Evolutionary conservation across 1,140 invertebrate genomes (phyloP).

Genomic region (Trinorchestia longiramus): DNA sequence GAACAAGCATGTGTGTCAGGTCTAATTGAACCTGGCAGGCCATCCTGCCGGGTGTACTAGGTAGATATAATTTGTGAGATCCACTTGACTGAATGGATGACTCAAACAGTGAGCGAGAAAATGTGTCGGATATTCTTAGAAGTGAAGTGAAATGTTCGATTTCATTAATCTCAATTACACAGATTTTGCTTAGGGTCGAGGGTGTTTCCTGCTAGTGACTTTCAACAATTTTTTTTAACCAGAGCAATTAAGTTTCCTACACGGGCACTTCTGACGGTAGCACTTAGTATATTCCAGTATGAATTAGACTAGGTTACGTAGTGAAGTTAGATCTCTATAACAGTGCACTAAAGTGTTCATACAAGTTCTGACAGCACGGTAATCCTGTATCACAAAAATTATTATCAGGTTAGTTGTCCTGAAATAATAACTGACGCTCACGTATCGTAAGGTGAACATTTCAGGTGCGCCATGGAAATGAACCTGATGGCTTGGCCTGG

Average conservation of each 20-base stretch:
- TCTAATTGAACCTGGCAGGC: background rate
- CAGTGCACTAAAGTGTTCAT: background rate
- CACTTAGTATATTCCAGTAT: background rate
- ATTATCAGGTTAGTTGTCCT: background rate
- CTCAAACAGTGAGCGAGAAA: background rate
- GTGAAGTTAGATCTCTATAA: background rate
- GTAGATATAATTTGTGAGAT: background rate
- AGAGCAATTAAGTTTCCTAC: background rate
- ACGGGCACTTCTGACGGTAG: background rate
- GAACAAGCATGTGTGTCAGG: background rate
- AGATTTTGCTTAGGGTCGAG: no score
- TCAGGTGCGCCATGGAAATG: background rate
- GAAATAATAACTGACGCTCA: background rate
- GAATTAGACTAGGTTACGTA: background rate
- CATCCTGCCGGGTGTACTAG: background rate
- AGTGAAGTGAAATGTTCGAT: background rate
- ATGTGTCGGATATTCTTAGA: background rate
- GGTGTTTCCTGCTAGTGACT: background rate
- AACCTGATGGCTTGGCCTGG: background rate
- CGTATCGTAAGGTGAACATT: no score
- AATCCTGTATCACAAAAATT: background rate
- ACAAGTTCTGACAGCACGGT: background rate
- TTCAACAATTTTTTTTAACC: background rate
- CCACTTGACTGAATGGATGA: background rate
- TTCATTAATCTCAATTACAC: no score